These are phyloP conservation scores for Sakesphorus luctuosus DNA, from an alignment of 2,113 vertebrate genomes.

Conservation along the genomic window DNA sequence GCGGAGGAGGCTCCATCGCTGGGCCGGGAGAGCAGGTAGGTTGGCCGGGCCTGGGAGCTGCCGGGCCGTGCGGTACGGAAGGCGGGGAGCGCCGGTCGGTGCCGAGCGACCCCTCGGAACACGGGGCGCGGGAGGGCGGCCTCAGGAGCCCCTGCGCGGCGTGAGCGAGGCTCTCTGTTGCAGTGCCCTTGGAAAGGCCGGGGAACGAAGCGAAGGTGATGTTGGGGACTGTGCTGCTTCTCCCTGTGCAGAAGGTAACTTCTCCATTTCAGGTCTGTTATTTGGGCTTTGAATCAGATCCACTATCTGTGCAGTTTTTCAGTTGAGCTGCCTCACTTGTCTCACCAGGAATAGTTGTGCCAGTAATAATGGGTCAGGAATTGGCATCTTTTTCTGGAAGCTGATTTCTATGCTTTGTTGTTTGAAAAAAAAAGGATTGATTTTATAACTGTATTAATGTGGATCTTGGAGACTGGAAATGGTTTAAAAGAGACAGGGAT, in stretches of 20 bases:
- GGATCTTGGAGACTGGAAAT: neutral
- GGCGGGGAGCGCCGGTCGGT: neutral
- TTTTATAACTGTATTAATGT: neutral
- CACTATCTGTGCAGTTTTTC: neutral
- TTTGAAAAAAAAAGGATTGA: neutral
- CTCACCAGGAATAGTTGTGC: neutral
- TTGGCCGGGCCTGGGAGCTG: no score
- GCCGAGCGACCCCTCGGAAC: neutral
- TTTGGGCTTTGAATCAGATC: neutral
- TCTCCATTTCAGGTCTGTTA: neutral
- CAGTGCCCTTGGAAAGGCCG: conserved; percentile 46
- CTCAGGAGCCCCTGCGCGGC: accelerated
- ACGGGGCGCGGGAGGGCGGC: neutral
- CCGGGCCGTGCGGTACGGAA: neutral
- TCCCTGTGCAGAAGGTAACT: conserved; percentile 67
- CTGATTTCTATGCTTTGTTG: neutral
- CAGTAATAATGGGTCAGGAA: neutral
- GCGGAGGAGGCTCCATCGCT: no score
- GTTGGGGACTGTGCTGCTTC: neutral
- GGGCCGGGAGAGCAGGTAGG: no score
- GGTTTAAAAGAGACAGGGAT: neutral
- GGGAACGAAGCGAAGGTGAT: conserved; percentile 1
- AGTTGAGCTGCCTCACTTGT: neutral
- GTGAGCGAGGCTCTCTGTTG: neutral
- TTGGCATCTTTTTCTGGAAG: neutral